Base-by-base conservation (phyloP, 2,888 invertebrate genomes). In the Rotaria socialis region DNA sequence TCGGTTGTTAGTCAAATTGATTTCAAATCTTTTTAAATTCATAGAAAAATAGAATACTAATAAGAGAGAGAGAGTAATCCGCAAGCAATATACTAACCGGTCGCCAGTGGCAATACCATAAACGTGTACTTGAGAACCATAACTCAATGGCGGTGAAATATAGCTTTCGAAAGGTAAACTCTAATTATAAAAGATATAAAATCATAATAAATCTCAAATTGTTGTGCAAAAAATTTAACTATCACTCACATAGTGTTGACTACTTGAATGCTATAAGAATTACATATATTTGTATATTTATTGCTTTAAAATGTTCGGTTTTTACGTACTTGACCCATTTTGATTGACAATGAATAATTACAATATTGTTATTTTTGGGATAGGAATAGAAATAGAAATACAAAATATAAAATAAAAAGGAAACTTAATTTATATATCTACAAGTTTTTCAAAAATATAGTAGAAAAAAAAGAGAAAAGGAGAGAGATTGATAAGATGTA, bases 121-220 rank as follows among this genome's bases (percentile, higher is more conserved):
- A n/a, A 80, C 24, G 19, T 80, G 80, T 11, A 80, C 10, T 80
- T 80, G 80, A 80, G 80, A 47, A n/a, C 80, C 80, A 47, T 80
- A 80, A 2, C 24, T 47, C 0, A 80, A 47, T 43, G 80, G 19
- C 47, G 80, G 80, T 47, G 43, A 47, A 80, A 80, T 80, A 14
- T n/a, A 22, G 47, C 47, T 47, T 80, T 80, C 47, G 24, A n/a
- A 80, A 14, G 80, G 80, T 10, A 80, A 24, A 47, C 6, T 47
- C 80, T 80, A 80, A 5, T 16, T 6, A 35, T 14, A 67, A 14
- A 67, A 67, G 8, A 67, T 35, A 67, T 35, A 67, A 7, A 56
- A 24, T 6, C 2, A 35, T 41, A 14, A 14, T 2, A 67, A 5
- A 3, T 67, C 6, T 35, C 16, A 14, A 5, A 0, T 67, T n/a